phyloP scores from a whole-genome alignment of 2,113 vertebrate species.

The Neotragus moschatus region DNA sequence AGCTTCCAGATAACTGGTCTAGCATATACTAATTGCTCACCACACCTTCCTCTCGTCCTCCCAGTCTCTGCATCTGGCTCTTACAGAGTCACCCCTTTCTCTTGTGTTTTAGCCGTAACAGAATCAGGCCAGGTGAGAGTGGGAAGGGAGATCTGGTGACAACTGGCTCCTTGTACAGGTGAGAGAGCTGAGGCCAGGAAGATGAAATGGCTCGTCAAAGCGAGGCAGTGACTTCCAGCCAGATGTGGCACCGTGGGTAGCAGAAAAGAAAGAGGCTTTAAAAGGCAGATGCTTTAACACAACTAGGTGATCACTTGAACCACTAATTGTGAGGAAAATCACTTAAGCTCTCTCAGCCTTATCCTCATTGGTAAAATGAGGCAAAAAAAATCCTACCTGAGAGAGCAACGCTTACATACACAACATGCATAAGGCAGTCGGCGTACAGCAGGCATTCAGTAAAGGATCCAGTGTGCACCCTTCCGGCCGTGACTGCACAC shows the following conservation, averaged over 20 bases:
- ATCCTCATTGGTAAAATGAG: not conserved
- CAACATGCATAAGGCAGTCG: not conserved
- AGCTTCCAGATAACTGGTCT: not conserved
- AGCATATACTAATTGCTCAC: not conserved
- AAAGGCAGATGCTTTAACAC: not conserved
- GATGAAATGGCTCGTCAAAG: not conserved
- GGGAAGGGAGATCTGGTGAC: not conserved
- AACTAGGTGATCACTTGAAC: not conserved
- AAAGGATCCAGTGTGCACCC: rapidly evolving
- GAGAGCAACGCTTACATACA: not conserved
- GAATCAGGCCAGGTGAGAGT: not conserved
- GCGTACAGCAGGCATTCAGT: not conserved
- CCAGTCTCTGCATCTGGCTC: not conserved
- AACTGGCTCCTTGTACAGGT: not conserved
- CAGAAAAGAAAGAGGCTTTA: not conserved
- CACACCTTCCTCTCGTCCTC: not conserved
- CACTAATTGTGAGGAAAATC: not conserved
- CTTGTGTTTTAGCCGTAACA: not conserved
- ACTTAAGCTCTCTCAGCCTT: not conserved
- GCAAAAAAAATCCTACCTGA: not conserved
- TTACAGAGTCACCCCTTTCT: rapidly evolving
- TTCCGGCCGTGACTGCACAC: not conserved
- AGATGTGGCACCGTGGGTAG: not conserved
- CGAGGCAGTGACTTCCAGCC: not conserved
- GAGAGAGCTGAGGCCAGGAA: not conserved